Base-by-base conservation (phyloP, 2,113 vertebrate genomes). In the Dolichallabes microphthalmus region DNA sequence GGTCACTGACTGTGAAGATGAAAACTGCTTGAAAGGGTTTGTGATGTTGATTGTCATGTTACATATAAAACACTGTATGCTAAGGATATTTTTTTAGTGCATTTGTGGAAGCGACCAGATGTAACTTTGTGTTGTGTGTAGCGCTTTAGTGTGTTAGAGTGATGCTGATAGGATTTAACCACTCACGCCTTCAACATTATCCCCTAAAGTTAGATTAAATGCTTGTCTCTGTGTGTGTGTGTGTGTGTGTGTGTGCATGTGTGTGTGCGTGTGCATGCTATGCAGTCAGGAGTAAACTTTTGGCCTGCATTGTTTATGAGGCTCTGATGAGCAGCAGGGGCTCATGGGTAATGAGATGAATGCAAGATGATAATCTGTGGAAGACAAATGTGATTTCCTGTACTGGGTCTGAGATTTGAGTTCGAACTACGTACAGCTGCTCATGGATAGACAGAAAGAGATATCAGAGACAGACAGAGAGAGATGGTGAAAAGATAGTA, bases 381-480 rank as follows among this genome's bases (percentile, higher is more conserved):
- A 75, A 82, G 57, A 86, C 85, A 86, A 86, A 86, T 86, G 68
- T 86, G 79, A 86, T 86, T 86, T 86, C 85, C 85, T 75, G 79
- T 75, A 63, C 32, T 13, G 25, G 32, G 2, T 45, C 35, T 80
- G 35, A 80, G 69, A 86, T 64, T 20, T 35, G 78, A 82, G 85
- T 64, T 75, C 32, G n/a, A 58, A 80, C 74, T 81, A 71, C 19
- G 14, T 35, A 35, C 39, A 84, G 27, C 27, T 64, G 25, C 35
- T 61, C 32, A 25, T 53, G 57, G 71, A 61, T 13, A 35, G 57
- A 61, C 13, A 39, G 35, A 84, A 52, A 39, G 35, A 61, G 57
- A 84, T 75, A 75, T 52, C 22, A 77, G 83, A n/a, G 64, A 55
- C 60, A 60, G 57, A 27, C 58, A 66, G 83, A 58, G 76, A 80